These are phyloP conservation scores for Limnephilus auricula DNA, from an alignment of 2,888 invertebrate genomes.

Conservation along the genomic window DNA sequence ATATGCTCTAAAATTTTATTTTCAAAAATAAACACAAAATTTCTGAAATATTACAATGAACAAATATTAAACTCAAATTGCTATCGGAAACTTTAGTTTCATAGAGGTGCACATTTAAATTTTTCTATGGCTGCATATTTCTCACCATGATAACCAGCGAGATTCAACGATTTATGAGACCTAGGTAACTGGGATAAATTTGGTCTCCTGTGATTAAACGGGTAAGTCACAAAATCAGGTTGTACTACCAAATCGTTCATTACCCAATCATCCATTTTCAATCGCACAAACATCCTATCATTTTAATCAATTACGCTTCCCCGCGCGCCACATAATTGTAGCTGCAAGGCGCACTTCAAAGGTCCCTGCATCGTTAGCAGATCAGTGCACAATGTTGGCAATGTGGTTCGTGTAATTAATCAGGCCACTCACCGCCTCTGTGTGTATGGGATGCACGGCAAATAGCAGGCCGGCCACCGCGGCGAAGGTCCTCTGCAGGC, in stretches of 20 bases:
- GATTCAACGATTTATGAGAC: too few relatives aligned
- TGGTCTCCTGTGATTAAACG: too few relatives aligned
- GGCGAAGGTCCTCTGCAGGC: conserved; percentile 83
- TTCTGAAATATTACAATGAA: too few relatives aligned
- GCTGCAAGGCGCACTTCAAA: not conserved
- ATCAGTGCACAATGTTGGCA: not conserved
- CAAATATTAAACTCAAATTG: too few relatives aligned
- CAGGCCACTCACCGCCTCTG: conserved; percentile 87
- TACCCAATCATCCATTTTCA: not conserved
- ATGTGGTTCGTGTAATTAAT: not conserved
- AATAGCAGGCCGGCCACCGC: conserved; percentile 86
- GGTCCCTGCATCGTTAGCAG: not conserved
- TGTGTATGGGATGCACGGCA: conserved; percentile 92
- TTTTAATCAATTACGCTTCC: not conserved
- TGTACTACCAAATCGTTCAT: not conserved
- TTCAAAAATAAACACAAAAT: too few relatives aligned
- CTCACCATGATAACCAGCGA: too few relatives aligned
- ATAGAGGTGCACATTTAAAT: too few relatives aligned
- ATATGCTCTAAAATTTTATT: too few relatives aligned
- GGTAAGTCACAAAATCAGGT: not conserved
- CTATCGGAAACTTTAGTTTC: too few relatives aligned
- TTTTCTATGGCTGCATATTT: too few relatives aligned
- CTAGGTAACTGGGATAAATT: too few relatives aligned
- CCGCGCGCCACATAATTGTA: not conserved
- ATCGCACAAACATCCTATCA: not conserved